A percentile compares a stretch with the other conserved stretches of the same genome.
phyloP scores from a whole-genome alignment of 2,113 vertebrate genomes.

The Electrona antarctica region DNA sequence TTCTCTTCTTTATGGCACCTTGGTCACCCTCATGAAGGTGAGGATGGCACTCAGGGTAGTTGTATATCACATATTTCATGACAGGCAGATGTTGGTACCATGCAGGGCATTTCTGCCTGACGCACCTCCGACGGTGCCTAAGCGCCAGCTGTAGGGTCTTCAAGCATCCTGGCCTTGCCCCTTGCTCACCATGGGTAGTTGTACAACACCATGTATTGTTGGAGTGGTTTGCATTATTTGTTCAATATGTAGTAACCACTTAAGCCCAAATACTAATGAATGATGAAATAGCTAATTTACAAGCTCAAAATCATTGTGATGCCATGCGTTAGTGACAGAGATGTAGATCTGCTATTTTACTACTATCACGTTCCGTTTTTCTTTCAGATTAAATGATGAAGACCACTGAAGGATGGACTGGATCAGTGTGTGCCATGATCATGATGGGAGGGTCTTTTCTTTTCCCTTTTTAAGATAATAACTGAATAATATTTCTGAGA shows the following conservation, averaged over 20 bases:
- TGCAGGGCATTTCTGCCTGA: no score
- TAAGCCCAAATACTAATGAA: not conserved
- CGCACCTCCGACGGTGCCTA: no score
- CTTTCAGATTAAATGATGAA: slow-evolving; percentile 54
- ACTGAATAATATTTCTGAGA: no score
- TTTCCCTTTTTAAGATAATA: no score
- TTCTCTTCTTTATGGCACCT: slow-evolving; percentile 59
- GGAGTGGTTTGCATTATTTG: not conserved
- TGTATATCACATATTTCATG: not conserved
- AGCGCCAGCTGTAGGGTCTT: no score
- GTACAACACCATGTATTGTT: not conserved
- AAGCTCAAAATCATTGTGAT: no score
- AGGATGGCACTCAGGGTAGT: slow-evolving; percentile 19
- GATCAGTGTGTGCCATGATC: no score
- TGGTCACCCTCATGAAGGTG: slow-evolving; percentile 70
- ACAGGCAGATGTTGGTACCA: not conserved
- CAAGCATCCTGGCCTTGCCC: no score
- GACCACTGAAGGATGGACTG: not conserved
- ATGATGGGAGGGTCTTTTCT: not conserved
- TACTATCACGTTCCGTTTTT: not conserved
- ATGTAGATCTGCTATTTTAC: no score
- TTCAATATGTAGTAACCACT: not conserved
- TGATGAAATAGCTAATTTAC: no score
- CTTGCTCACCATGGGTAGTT: no score
- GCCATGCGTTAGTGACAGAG: no score